Conservation (phyloP, 2,888 invertebrate species). For the Xestoiulus laeticollis region DNA sequence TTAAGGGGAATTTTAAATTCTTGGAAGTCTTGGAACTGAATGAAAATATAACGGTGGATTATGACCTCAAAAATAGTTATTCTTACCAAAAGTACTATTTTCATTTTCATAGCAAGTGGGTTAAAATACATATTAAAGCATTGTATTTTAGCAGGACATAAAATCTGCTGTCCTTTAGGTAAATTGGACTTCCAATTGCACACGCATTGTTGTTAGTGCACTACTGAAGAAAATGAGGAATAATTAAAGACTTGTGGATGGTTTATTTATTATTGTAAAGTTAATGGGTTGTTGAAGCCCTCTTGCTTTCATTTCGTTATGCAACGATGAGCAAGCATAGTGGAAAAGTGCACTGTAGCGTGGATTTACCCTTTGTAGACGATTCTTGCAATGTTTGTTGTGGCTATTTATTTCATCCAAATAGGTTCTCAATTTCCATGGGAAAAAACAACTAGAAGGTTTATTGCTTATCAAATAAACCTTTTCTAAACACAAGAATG, state of each 20-base stretch:
- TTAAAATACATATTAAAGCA: too few relatives aligned
- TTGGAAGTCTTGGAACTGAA: too few relatives aligned
- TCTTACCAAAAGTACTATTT: too few relatives aligned
- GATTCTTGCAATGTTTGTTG: background rate
- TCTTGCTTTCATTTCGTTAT: background rate
- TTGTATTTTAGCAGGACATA: background rate
- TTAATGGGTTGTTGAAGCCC: background rate
- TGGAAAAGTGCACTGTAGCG: constrained; percentile 7
- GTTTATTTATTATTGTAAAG: background rate
- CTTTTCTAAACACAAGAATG: background rate
- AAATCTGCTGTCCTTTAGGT: background rate
- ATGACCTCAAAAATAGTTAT: too few relatives aligned
- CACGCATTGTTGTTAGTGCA: background rate
- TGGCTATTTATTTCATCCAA: background rate
- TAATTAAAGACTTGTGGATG: background rate
- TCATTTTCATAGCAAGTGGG: too few relatives aligned
- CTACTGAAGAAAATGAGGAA: background rate
- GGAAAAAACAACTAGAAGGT: background rate
- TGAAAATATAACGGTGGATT: too few relatives aligned
- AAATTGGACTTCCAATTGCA: background rate
- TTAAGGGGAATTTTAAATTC: too few relatives aligned
- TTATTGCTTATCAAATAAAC: background rate
- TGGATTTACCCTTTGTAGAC: background rate
- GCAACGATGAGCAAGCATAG: background rate
- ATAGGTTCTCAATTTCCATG: background rate